A percentile compares a stretch with the other conserved stretches of the same genome.
phyloP scores from a whole-genome alignment of 2,113 vertebrate genomes.

The Myodes glareolus region DNA sequence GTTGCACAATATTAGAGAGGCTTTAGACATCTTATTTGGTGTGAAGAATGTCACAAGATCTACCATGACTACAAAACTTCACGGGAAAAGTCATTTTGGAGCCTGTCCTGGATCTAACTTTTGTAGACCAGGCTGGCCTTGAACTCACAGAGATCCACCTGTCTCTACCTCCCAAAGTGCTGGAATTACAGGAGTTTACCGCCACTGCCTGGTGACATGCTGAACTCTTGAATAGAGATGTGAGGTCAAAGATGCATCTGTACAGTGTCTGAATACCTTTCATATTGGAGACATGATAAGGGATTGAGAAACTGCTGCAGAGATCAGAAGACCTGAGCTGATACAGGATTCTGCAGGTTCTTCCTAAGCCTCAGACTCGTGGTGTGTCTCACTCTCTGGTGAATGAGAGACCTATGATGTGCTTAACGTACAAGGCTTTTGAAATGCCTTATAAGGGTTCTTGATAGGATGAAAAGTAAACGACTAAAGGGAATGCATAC shows the following conservation, averaged over 20 bases:
- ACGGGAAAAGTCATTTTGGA: background rate
- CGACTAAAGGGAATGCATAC: background rate
- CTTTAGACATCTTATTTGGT: background rate
- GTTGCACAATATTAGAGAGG: background rate
- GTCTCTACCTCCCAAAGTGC: no score
- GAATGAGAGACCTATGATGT: background rate
- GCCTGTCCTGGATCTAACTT: no score
- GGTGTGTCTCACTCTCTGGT: background rate
- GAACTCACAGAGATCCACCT: no score
- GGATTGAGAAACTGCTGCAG: background rate
- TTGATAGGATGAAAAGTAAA: background rate
- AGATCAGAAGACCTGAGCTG: background rate
- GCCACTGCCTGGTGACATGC: background rate
- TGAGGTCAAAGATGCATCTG: background rate
- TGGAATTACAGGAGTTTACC: no score
- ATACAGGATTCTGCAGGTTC: background rate
- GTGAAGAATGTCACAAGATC: background rate
- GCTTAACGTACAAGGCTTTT: background rate
- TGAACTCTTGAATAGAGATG: background rate
- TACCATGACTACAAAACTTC: background rate
- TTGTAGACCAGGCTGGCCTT: no score
- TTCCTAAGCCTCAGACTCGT: background rate
- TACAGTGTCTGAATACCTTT: background rate
- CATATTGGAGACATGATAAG: background rate
- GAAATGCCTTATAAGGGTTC: background rate